A percentile compares a stretch with the other conserved stretches of the same genome.
phyloP scores from a whole-genome alignment of 2,113 vertebrate species.

The Phrynosoma blainvillii region DNA sequence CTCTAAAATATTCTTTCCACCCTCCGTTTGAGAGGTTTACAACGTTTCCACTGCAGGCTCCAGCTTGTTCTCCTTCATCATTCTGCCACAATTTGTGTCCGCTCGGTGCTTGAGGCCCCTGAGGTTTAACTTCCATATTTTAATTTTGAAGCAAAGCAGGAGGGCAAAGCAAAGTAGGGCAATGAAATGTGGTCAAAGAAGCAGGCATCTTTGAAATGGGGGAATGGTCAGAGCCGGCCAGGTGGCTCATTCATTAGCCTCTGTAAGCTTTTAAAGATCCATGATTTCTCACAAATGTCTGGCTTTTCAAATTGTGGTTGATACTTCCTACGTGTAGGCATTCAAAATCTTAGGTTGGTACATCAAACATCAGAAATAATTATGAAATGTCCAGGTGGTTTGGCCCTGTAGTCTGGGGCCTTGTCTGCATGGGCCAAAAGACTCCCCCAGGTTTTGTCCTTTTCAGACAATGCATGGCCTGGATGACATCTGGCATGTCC shows the following conservation, averaged over 20 bases:
- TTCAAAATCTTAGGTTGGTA: not conserved
- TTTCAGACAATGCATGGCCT: no score
- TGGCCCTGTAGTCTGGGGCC: no score
- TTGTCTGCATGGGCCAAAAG: no score
- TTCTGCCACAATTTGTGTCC: not conserved
- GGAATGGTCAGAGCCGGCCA: not conserved
- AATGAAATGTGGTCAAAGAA: not conserved
- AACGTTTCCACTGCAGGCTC: not conserved
- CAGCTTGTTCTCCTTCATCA: constrained; percentile 3
- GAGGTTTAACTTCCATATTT: not conserved
- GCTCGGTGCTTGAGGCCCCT: not conserved
- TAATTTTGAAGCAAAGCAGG: not conserved
- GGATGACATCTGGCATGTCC: not conserved
- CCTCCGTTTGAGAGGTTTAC: not conserved
- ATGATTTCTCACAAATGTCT: not conserved
- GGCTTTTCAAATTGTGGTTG: not conserved
- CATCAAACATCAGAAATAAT: not conserved
- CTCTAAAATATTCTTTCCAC: not conserved
- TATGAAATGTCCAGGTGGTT: not conserved
- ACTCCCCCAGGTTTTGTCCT: no score
- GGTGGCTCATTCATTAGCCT: not conserved
- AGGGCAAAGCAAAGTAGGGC: no score
- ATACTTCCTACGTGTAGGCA: not conserved
- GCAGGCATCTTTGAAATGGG: not conserved
- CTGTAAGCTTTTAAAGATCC: not conserved